Evolutionary conservation across 2,797 vertebrate genomes (phyloP), one percentile per base, ranked within the genome.

Genomic region (Myotis daubentonii): DNA sequence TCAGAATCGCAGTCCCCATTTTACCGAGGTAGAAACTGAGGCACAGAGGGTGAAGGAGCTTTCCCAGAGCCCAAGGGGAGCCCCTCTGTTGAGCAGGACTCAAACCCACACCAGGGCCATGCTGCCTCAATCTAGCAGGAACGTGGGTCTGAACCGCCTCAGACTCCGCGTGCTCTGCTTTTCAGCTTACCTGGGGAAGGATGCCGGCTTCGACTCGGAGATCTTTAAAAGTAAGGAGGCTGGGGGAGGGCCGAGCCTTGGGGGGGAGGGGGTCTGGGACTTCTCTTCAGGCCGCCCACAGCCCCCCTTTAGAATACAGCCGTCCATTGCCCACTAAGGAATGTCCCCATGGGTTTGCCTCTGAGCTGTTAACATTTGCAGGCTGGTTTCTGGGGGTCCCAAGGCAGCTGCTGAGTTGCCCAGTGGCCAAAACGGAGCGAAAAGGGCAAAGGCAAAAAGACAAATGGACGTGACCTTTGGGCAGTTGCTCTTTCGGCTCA

Each of bases 171-270:
- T 91, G 62, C 65, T 66, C 78, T 98, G 96, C 44, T 95, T 98
- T 98, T 25, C 2, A 99, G 98, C 98, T 66, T 98, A 99, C 93
- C 94, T 98, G 20, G 98, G 97, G 38, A 98, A 97, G 86, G 97
- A 98, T 1, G 98, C 98, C 2, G 98, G 98, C 97, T 98, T 98
- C 81, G 98, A 99, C 83, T 99, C 98, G 0, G 98, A 98, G 96
- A 97, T 98, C 94, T 98, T 98, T 91, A 98, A 97, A 98, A 96
- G 98, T 99, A 95, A 99, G 98, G 97, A 90, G 41, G 2, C 68
- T 9, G 38, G 5, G 25, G 49, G 9, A 6, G 30, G 5, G 33
- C 0, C 0, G 0, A 47, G 65, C 9, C 36, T 74, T 44, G 0
- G 0, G 8, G 36, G 8, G 23, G 22, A 4, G 66, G 44, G 60